phyloP scores from a whole-genome alignment of 2,113 vertebrate genomes.

The Catharus bicknelli region DNA sequence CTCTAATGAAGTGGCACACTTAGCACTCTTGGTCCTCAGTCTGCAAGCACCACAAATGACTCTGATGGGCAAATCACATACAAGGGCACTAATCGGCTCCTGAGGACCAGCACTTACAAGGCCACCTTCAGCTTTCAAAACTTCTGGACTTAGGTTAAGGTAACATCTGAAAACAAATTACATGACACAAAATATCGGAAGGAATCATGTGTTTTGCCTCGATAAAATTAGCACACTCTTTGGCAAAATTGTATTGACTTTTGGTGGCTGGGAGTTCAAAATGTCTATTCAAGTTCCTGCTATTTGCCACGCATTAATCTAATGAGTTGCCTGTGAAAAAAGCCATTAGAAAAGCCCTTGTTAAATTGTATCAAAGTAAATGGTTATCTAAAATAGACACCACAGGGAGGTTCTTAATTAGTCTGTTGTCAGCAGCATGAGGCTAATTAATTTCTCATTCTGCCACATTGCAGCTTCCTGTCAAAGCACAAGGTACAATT shows the following conservation, averaged over 20 bases:
- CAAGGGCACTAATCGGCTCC: neutral
- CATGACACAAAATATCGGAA: neutral
- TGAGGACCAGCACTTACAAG: neutral
- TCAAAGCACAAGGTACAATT: slow-evolving; percentile 25
- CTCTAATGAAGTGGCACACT: neutral
- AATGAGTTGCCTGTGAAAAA: slow-evolving; percentile 56
- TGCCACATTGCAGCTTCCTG: slow-evolving; percentile 48
- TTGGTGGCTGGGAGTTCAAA: neutral
- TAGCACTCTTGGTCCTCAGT: accelerated
- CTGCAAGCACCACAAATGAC: neutral
- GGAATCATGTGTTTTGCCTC: slow-evolving; percentile 9
- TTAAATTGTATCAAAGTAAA: slow-evolving; percentile 60
- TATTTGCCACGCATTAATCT: slow-evolving; percentile 44
- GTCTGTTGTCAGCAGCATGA: slow-evolving; percentile 46
- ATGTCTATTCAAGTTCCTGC: slow-evolving; percentile 37
- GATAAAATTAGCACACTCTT: neutral
- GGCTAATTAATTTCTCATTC: slow-evolving; percentile 72
- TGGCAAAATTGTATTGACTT: neutral
- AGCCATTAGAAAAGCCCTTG: slow-evolving; percentile 57
- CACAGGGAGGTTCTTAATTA: slow-evolving; percentile 74
- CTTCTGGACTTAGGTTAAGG: neutral
- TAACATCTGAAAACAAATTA: neutral
- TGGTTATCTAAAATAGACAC: slow-evolving; percentile 66
- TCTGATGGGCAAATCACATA: neutral
- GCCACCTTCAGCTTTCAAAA: slow-evolving; percentile 13